Evolutionary conservation across 2,113 vertebrate species (phyloP).

Genomic region (Cettia cetti): DNA sequence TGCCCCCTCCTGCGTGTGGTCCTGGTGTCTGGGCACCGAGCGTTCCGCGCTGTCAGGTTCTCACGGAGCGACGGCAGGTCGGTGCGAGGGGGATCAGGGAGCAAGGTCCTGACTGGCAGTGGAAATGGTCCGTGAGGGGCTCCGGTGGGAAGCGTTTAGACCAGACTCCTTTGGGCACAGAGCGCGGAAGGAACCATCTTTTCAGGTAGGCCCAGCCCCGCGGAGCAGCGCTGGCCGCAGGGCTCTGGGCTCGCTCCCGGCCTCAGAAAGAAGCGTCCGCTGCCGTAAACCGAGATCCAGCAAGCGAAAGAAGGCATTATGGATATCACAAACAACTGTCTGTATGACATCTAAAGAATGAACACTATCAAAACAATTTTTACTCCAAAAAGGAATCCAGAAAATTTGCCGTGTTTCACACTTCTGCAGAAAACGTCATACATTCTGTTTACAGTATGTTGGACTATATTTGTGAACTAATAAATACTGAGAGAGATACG

Average conservation of each 20-base stretch:
- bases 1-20: fast-evolving
- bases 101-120: fast-evolving
- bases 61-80: not conserved
- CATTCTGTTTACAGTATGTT: not conserved
- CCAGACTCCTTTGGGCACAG: fast-evolving
- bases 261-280: fast-evolving
- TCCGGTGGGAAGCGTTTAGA: fast-evolving
- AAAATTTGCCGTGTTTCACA: fast-evolving
- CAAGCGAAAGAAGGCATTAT: fast-evolving
- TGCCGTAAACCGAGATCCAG: fast-evolving
- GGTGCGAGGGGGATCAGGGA: not conserved
- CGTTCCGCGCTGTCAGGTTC: fast-evolving
- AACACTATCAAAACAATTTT: fast-evolving
- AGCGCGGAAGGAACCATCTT: fast-evolving
- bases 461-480: not conserved
- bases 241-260: fast-evolving
- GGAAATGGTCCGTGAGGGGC: fast-evolving
- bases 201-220: fast-evolving
- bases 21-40: fast-evolving
- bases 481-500: not conserved
- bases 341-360: not conserved
- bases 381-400: not conserved
- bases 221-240: not conserved
- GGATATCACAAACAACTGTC: fast-evolving
- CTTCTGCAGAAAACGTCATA: fast-evolving